Evolutionary conservation across 2,113 vertebrate species (phyloP).

Genomic region (Dasyornis broadbenti): DNA sequence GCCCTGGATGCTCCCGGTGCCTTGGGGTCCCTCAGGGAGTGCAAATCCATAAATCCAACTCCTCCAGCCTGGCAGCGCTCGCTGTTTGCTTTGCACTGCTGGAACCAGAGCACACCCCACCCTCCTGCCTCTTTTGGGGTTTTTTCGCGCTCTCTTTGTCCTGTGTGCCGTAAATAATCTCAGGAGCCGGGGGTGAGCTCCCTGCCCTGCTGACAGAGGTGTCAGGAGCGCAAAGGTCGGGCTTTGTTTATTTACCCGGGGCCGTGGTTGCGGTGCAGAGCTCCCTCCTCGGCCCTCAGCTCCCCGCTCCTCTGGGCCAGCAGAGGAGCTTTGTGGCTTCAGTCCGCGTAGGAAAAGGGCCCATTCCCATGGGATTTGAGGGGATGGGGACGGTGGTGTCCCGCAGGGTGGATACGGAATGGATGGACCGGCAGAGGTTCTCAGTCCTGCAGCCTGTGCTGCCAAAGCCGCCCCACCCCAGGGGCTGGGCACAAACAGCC

Average conservation of each 20-base stretch:
- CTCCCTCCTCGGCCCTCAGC: not conserved
- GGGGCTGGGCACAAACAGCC: not conserved
- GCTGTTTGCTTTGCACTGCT: not conserved
- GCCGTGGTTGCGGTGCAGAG: not conserved
- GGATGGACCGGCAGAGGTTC: not conserved
- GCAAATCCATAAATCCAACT: not conserved
- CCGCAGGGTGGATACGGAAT: not conserved
- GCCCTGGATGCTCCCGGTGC: not conserved
- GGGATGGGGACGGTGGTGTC: not conserved
- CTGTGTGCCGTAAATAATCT: not conserved
- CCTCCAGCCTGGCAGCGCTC: fast-evolving
- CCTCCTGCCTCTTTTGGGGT: no score
- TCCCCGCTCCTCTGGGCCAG: not conserved
- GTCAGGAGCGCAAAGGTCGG: not conserved
- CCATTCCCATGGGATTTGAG: not conserved
- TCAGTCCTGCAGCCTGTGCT: not conserved
- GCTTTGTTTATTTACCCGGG: not conserved
- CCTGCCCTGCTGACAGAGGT: not conserved
- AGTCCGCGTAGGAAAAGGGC: not conserved
- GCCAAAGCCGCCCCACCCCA: not conserved
- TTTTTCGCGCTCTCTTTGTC: not conserved
- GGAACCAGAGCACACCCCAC: not conserved
- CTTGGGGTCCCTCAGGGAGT: not conserved
- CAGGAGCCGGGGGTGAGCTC: not conserved
- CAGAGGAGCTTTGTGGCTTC: not conserved